A percentile compares a stretch with the other conserved stretches of the same genome.
Conservation (phyloP, 2,113 vertebrate species). For the Rhegmatorhina hoffmannsi region DNA sequence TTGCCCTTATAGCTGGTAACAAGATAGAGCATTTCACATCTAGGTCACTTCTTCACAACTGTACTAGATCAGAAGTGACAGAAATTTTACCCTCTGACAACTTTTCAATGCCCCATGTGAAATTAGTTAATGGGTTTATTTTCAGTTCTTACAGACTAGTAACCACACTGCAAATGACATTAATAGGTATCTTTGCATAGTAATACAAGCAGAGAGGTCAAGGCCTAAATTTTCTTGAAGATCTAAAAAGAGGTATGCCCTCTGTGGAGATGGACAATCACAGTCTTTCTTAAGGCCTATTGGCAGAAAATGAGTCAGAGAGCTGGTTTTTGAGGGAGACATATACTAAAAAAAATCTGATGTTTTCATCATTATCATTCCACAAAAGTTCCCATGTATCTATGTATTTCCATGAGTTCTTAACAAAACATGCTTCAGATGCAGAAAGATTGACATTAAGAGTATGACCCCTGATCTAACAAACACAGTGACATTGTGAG, state of each 20-base stretch:
- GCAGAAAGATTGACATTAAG: neutral
- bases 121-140: constrained; percentile 17
- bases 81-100: neutral
- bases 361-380: neutral
- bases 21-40: neutral
- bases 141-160: neutral
- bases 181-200: neutral
- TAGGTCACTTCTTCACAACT: neutral
- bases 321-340: fast-evolving
- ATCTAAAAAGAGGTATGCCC: neutral
- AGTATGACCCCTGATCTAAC: neutral
- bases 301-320: neutral
- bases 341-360: neutral
- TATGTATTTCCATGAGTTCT: neutral
- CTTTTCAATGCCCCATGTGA: neutral
- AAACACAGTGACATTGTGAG: neutral
- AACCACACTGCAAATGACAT: neutral
- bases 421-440: neutral
- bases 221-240: neutral
- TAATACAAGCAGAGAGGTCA: neutral
- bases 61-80: constrained; percentile 10
- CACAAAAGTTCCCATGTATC: neutral
- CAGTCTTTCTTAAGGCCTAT: neutral
- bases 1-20: neutral
- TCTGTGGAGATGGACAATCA: neutral